These are phyloP conservation scores for Clarias magur DNA, from an alignment of 2,113 vertebrate genomes.

Conservation along the genomic window DNA sequence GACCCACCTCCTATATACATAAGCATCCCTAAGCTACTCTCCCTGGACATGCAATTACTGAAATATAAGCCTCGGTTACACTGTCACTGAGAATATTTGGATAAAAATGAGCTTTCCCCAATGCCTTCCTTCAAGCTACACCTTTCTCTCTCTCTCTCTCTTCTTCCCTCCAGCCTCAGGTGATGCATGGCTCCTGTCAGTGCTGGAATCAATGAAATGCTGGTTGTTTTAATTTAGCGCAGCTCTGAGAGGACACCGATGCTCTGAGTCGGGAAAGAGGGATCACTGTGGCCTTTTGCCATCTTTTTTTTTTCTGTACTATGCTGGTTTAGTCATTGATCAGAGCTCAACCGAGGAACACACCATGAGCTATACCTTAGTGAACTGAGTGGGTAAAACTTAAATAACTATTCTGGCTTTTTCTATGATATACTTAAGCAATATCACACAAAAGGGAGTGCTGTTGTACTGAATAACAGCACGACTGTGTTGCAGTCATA, in stretches of 20 bases:
- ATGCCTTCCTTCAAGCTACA: not conserved
- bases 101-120: slow-evolving; percentile 9
- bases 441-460: too few species aligned
- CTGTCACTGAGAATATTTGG: slow-evolving; percentile 1
- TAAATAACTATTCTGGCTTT: not conserved
- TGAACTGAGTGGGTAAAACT: not conserved
- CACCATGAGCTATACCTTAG: not conserved
- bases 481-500: too few species aligned
- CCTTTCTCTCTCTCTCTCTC: not conserved
- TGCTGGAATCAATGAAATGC: slow-evolving; percentile 75
- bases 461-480: too few species aligned
- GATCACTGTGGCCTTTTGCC: slow-evolving; percentile 75
- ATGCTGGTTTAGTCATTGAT: slow-evolving; percentile 65
- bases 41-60: not conserved
- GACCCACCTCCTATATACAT: not conserved
- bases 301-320: slow-evolving; percentile 54
- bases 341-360: slow-evolving; percentile 62
- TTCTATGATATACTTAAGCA: not conserved
- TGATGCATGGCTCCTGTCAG: slow-evolving; percentile 77
- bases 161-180: slow-evolving; percentile 52
- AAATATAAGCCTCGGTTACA: slow-evolving; percentile 4
- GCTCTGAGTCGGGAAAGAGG: slow-evolving; percentile 73
- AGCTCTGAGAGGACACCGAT: slow-evolving; percentile 74
- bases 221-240: slow-evolving; percentile 80
- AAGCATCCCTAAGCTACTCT: slow-evolving; percentile 35